phyloP scores from a whole-genome alignment of 2,888 invertebrate species.

The Conomelus anceps region DNA sequence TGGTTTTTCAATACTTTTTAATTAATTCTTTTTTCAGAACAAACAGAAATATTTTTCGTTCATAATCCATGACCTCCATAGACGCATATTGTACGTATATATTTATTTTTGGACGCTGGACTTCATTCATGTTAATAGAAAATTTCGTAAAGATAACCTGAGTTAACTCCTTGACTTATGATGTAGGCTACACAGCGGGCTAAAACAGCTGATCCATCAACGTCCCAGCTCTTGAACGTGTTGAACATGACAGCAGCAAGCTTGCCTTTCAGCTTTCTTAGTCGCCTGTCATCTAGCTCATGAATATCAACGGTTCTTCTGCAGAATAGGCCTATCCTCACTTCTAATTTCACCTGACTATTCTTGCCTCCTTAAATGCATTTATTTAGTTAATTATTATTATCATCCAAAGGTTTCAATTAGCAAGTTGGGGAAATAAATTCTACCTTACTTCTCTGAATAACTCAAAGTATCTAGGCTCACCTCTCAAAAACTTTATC shows the following conservation, averaged over 20 bases:
- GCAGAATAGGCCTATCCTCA: not conserved
- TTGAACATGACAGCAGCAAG: not conserved
- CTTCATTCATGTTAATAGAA: not conserved
- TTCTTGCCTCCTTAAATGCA: not conserved
- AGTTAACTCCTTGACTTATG: not conserved
- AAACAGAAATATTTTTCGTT: too few relatives aligned
- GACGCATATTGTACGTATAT: too few relatives aligned
- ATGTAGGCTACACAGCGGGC: not conserved
- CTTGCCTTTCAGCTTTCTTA: not conserved
- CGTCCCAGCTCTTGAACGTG: not conserved
- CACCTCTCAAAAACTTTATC: not conserved
- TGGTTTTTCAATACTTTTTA: too few relatives aligned
- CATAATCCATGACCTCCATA: too few relatives aligned
- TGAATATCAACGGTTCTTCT: not conserved
- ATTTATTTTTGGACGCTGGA: not conserved
- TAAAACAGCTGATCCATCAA: not conserved
- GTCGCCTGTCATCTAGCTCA: not conserved
- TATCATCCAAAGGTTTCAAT: not conserved
- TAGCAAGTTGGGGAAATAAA: not conserved
- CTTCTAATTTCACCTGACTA: not conserved
- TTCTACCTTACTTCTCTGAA: not conserved
- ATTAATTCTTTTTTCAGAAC: too few relatives aligned
- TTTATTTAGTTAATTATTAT: not conserved
- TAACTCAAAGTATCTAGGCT: not conserved
- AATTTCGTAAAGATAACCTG: too few relatives aligned